A percentile compares a stretch with the other conserved stretches of the same genome.
These are phyloP conservation scores for Chitala chitala DNA, from an alignment of 2,113 vertebrate genomes.

Conservation along the genomic window DNA sequence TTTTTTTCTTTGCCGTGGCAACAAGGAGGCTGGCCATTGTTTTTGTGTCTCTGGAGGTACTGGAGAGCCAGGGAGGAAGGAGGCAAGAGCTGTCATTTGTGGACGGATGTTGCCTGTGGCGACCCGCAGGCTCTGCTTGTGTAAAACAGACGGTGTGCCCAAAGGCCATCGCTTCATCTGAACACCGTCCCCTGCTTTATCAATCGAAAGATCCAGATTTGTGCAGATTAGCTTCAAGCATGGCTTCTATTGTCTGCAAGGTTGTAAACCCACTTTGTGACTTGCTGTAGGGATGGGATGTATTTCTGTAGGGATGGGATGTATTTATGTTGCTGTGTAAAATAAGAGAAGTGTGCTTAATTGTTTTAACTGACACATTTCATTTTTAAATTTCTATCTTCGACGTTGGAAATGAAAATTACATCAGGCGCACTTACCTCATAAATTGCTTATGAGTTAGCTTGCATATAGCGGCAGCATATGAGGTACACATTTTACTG, in stretches of 20 bases:
- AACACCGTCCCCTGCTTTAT: conserved; percentile 41
- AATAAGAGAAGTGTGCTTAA: background rate
- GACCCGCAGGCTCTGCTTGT: conserved; percentile 63
- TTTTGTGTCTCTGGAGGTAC: conserved; percentile 44
- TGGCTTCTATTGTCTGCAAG: background rate
- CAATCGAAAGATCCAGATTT: conserved; percentile 49
- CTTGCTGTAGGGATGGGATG: background rate
- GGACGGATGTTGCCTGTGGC: conserved; percentile 63
- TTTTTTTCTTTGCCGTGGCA: conserved; percentile 20
- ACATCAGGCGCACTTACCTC: too few species aligned
- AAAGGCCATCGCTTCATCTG: conserved; percentile 51
- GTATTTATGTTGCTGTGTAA: background rate
- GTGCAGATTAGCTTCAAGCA: conserved; percentile 36
- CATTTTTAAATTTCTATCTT: background rate
- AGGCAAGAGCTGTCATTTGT: conserved; percentile 64
- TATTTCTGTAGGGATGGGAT: background rate
- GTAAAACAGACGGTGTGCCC: conserved; percentile 69
- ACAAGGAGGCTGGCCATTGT: conserved; percentile 1
- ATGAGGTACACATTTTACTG: too few species aligned
- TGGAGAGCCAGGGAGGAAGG: conserved; percentile 45
- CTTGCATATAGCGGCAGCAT: too few species aligned
- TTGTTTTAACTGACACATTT: background rate
- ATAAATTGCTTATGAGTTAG: background rate
- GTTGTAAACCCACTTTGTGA: background rate
- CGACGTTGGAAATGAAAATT: too few species aligned